phyloP scores from a whole-genome alignment of 2,888 invertebrate species.

The Meghimatium bilineatum region DNA sequence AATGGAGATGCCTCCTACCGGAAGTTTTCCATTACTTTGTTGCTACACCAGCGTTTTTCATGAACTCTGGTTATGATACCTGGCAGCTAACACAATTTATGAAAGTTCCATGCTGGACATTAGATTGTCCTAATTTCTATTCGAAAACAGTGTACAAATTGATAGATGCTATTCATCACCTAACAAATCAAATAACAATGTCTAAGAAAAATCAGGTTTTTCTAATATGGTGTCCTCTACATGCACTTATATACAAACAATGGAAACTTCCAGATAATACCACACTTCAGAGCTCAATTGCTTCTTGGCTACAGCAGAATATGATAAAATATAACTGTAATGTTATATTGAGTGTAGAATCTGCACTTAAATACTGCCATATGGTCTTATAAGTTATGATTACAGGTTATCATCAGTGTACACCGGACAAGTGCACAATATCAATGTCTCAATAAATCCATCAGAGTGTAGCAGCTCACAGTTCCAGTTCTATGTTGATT shows the following conservation, averaged over 20 bases:
- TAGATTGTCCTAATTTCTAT: conserved; percentile 51
- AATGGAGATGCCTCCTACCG: conserved; percentile 60
- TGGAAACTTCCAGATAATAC: conserved; percentile 45
- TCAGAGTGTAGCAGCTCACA: too few relatives aligned
- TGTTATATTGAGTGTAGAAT: conserved; percentile 32
- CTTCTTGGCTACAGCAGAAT: conserved; percentile 54
- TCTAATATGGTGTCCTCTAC: conserved; percentile 58
- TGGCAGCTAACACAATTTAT: conserved; percentile 56
- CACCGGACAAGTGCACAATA: too few relatives aligned
- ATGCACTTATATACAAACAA: conserved; percentile 51
- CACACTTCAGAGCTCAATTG: conserved; percentile 52
- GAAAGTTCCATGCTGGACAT: conserved; percentile 51
- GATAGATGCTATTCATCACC: conserved; percentile 41
- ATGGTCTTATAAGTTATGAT: too few relatives aligned
- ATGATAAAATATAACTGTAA: conserved; percentile 23
- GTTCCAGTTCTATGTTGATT: too few relatives aligned
- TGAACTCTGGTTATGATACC: conserved; percentile 59
- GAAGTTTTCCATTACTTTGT: conserved; percentile 56
- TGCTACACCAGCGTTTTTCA: conserved; percentile 58
- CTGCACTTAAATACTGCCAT: conserved; percentile 40
- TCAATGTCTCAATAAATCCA: too few relatives aligned
- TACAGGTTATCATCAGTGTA: too few relatives aligned
- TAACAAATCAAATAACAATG: conserved; percentile 49
- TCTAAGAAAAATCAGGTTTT: conserved; percentile 58
- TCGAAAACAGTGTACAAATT: conserved; percentile 48